A percentile compares a stretch with the other conserved stretches of the same genome.
These are phyloP conservation scores for Xestoiulus laeticollis DNA, from an alignment of 2,888 invertebrate genomes.

Conservation along the genomic window DNA sequence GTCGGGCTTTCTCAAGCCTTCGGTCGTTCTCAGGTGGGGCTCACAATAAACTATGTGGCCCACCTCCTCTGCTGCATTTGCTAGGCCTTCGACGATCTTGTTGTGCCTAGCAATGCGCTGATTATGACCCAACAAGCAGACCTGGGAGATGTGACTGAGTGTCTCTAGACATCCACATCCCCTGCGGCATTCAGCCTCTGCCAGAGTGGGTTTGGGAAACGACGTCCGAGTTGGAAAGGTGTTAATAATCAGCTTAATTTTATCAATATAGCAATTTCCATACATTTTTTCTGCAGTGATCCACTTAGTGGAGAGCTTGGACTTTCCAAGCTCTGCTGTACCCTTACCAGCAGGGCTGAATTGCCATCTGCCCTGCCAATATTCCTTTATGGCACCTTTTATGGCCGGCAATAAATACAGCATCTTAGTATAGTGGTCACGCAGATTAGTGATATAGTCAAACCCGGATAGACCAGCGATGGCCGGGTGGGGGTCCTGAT, in stretches of 20 bases:
- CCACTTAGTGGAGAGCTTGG: neutral
- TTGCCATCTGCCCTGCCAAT: too few relatives aligned
- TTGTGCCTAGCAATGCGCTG: neutral
- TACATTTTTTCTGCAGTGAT: neutral
- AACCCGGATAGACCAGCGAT: neutral
- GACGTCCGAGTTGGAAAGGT: neutral
- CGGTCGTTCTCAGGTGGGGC: neutral
- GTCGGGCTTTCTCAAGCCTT: neutral
- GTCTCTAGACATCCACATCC: neutral
- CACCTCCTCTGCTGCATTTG: neutral
- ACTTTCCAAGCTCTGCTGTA: neutral
- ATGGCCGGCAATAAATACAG: neutral
- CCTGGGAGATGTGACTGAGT: neutral
- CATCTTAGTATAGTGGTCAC: neutral
- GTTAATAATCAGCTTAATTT: neutral
- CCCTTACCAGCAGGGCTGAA: neutral
- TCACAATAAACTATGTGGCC: neutral
- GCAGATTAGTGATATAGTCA: neutral
- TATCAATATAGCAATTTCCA: neutral
- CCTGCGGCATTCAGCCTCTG: neutral
- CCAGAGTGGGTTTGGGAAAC: neutral
- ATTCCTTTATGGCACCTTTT: too few relatives aligned
- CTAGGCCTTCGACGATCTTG: neutral
- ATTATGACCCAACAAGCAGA: neutral
- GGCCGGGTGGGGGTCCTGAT: neutral